phyloP scores from a whole-genome alignment of 2,113 vertebrate genomes.

The Plectropomus leopardus region DNA sequence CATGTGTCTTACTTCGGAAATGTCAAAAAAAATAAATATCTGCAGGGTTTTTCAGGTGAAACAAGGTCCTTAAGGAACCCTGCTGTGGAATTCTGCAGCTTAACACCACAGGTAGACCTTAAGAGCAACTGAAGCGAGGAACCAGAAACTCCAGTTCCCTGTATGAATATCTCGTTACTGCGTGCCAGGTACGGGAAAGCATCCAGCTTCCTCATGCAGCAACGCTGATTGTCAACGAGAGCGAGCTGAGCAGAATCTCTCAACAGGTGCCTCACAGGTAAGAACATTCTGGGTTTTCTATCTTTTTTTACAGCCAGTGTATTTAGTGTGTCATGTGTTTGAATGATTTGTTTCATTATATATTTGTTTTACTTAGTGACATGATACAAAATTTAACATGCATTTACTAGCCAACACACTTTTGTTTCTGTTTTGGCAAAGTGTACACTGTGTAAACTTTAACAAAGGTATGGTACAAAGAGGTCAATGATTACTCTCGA shows the following conservation, averaged over 20 bases:
- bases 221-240: neutral
- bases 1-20: too few relatives aligned
- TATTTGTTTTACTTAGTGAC: neutral
- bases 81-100: neutral
- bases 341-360: neutral
- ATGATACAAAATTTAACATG: neutral
- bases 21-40: too few relatives aligned
- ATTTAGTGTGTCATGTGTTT: neutral
- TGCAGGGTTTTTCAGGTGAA: too few relatives aligned
- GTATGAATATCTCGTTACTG: neutral
- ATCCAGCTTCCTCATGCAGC: slow-evolving; percentile 31
- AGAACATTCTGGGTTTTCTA: neutral
- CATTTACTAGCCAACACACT: neutral
- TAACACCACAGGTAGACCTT: neutral
- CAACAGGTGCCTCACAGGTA: slow-evolving; percentile 55
- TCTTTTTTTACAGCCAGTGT: neutral
- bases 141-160: slow-evolving; percentile 72
- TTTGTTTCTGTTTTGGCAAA: neutral
- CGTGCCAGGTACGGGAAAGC: neutral
- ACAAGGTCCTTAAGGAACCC: too few relatives aligned
- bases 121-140: neutral
- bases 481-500: neutral
- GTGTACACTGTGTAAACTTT: neutral
- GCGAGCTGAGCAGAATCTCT: neutral
- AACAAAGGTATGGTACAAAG: neutral